These are phyloP conservation scores for Sigmodon hispidus DNA, from an alignment of 2,113 vertebrate species.

Conservation along the genomic window DNA sequence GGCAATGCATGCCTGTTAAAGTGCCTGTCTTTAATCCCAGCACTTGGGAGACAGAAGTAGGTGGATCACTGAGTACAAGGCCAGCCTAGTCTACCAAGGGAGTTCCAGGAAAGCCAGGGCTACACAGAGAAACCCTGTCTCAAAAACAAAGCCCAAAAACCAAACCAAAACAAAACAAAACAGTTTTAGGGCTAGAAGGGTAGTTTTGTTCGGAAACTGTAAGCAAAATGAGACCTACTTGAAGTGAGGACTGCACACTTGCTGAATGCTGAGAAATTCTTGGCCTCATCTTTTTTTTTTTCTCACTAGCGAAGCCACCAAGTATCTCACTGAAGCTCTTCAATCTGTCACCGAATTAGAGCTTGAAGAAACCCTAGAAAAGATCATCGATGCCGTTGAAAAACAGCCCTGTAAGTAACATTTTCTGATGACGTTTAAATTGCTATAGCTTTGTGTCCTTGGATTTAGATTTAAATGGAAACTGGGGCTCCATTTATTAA, in stretches of 20 bases:
- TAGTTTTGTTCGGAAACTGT: constrained; percentile 15
- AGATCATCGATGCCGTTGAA: constrained; percentile 93
- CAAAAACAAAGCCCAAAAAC: background rate
- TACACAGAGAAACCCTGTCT: background rate
- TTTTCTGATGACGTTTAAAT: constrained; percentile 11
- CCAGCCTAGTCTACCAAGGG: background rate
- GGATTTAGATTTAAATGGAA: constrained; percentile 9
- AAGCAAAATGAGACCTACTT: background rate
- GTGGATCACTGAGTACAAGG: background rate
- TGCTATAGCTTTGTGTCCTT: background rate
- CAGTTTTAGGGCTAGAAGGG: background rate
- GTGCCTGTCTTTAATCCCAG: background rate
- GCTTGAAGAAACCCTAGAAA: constrained; percentile 91
- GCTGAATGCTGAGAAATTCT: background rate
- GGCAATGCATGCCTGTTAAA: too few species aligned
- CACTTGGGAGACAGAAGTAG: background rate
- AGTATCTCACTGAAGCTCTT: constrained; percentile 91
- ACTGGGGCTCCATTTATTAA: background rate
- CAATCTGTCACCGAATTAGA: constrained; percentile 88
- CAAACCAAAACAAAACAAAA: background rate
- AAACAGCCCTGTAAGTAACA: constrained; percentile 93
- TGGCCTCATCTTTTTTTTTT: constrained; percentile 54
- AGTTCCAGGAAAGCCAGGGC: background rate
- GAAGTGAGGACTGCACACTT: background rate
- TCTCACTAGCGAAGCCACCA: constrained; percentile 90